These are phyloP conservation scores for Lichenostomus cassidix DNA, from an alignment of 2,113 vertebrate genomes.

Conservation along the genomic window DNA sequence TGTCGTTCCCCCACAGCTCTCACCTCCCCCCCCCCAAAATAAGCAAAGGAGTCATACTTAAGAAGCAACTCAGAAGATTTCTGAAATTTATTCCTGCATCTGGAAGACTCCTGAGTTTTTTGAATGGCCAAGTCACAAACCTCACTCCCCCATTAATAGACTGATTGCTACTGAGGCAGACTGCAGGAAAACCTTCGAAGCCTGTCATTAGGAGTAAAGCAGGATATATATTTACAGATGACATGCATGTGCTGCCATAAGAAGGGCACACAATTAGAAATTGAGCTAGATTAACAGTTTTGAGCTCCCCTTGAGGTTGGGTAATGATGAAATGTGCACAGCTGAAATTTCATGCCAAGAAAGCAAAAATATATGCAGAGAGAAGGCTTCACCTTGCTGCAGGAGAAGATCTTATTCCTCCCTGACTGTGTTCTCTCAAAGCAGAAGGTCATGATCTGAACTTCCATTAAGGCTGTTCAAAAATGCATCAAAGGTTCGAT, in stretches of 20 bases:
- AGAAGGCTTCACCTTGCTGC: not conserved
- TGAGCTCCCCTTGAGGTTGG: not conserved
- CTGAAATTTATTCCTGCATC: slow-evolving; percentile 23
- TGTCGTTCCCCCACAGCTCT: not conserved
- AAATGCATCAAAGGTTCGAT: slow-evolving; percentile 54
- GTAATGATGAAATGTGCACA: not conserved
- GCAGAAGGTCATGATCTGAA: slow-evolving; percentile 57
- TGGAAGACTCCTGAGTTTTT: slow-evolving; percentile 39
- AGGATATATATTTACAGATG: slow-evolving; percentile 12
- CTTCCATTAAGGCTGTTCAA: slow-evolving; percentile 57
- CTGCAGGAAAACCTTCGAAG: slow-evolving; percentile 1
- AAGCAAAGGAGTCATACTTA: not conserved
- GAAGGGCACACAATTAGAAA: not conserved
- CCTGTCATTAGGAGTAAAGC: not conserved
- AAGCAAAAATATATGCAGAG: not conserved
- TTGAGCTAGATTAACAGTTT: not conserved
- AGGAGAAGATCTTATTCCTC: slow-evolving; percentile 21
- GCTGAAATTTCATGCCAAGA: not conserved
- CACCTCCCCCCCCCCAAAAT: not conserved
- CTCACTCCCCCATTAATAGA: slow-evolving; percentile 41
- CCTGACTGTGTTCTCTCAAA: slow-evolving; percentile 30
- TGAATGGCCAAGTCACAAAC: slow-evolving; percentile 46
- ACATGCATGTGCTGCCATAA: not conserved
- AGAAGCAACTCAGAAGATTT: slow-evolving; percentile 19
- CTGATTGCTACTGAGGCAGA: slow-evolving; percentile 40